phyloP scores from a whole-genome alignment of 2,113 vertebrate genomes.

The Hemiscyllium ocellatum region DNA sequence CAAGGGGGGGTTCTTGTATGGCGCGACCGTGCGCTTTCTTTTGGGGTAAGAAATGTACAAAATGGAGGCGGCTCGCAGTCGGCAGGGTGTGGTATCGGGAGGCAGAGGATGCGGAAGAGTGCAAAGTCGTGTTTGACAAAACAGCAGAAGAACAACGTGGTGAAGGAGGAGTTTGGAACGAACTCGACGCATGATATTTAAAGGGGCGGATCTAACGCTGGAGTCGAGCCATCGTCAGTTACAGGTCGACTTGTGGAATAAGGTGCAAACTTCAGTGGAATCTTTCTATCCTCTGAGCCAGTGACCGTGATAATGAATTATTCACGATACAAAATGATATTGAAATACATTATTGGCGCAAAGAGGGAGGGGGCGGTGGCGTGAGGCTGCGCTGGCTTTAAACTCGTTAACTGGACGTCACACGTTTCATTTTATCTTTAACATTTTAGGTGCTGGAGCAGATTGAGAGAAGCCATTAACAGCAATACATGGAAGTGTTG shows the following conservation, averaged over 20 bases:
- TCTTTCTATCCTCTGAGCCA: no score
- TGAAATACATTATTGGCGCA: neutral
- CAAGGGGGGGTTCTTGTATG: neutral
- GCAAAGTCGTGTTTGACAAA: constrained; percentile 26
- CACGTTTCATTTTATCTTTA: neutral
- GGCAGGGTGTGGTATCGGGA: constrained; percentile 20
- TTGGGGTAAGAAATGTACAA: neutral
- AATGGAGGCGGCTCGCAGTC: neutral
- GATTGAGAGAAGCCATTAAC: neutral
- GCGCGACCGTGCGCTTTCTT: neutral
- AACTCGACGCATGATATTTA: constrained; percentile 16
- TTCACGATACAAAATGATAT: neutral
- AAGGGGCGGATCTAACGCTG: neutral
- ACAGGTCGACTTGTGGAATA: neutral
- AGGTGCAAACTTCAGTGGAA: neutral
- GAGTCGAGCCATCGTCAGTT: neutral
- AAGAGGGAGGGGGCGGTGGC: neutral
- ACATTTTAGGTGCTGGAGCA: neutral
- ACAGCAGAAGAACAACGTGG: constrained; percentile 28
- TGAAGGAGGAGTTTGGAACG: constrained; percentile 14
- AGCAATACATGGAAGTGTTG: neutral
- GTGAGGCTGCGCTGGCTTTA: neutral
- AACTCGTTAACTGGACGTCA: neutral
- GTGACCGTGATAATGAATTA: neutral
- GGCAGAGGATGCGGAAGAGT: constrained; percentile 30